Evolutionary conservation across 2,113 vertebrate species (phyloP).

Genomic region (Paracanthobrama guichenoti): DNA sequence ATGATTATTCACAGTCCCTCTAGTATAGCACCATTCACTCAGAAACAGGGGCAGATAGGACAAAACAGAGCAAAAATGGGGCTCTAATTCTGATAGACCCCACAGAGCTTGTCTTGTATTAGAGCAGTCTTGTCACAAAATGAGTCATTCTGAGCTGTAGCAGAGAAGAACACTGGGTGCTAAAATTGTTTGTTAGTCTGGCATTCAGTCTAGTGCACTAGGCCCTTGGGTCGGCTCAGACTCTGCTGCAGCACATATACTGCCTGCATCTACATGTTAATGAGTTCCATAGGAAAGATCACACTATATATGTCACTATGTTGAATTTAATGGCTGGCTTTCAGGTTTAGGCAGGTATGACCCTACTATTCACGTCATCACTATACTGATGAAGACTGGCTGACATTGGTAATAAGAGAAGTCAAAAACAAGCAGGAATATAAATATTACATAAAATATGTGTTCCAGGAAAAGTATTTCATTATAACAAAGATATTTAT

Average conservation of each 20-base stretch:
- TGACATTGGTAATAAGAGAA: neutral
- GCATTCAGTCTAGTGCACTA: constrained; percentile 74
- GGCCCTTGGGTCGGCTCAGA: constrained; percentile 80
- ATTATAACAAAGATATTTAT: neutral
- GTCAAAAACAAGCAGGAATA: neutral
- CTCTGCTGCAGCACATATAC: constrained; percentile 74
- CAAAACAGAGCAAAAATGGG: neutral
- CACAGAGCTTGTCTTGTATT: constrained; percentile 50
- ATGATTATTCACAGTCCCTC: neutral
- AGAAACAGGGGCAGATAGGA: neutral
- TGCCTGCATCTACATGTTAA: constrained; percentile 76
- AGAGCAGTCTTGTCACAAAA: constrained; percentile 68
- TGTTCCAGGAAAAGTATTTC: neutral
- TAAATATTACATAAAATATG: neutral
- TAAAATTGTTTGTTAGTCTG: constrained; percentile 76
- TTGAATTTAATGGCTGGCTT: neutral
- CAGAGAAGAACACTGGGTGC: constrained; percentile 59
- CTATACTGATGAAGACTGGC: neutral
- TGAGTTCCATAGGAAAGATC: constrained; percentile 67
- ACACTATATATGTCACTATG: neutral
- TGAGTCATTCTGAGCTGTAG: constrained; percentile 74
- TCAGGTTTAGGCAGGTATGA: neutral
- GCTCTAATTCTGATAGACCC: neutral
- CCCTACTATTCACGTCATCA: neutral
- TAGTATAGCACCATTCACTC: neutral